phyloP scores from a whole-genome alignment of 2,888 invertebrate species.

The Euzophera pinguis region DNA sequence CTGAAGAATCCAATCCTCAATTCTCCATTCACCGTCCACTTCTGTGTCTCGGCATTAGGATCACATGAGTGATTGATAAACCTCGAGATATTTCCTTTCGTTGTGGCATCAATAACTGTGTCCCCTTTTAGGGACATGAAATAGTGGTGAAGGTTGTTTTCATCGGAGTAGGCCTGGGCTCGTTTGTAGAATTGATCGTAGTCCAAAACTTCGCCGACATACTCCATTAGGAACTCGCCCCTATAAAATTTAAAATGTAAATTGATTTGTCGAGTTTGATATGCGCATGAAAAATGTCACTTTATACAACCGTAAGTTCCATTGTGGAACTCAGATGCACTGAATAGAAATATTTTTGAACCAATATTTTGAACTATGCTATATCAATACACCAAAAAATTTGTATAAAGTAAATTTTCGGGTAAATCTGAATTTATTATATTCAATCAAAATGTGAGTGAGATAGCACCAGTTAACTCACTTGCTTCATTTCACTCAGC shows the following conservation, averaged over 20 bases:
- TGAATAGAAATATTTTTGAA: too few species aligned
- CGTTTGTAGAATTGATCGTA: conserved; percentile 93
- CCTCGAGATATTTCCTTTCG: conserved; percentile 96
- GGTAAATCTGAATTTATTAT: too few species aligned
- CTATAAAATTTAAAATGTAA: conserved; percentile 63
- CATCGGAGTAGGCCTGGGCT: conserved; percentile 92
- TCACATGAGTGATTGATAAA: conserved; percentile 99
- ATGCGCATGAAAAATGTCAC: too few species aligned
- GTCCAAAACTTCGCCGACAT: conserved; percentile 98
- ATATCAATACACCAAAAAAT: too few species aligned
- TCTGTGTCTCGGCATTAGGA: conserved; percentile 99
- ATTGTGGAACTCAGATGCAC: too few species aligned
- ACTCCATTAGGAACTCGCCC: conserved; percentile 98
- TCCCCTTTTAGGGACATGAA: conserved; percentile 98
- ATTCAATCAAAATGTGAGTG: too few species aligned
- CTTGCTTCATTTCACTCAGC: too few species aligned
- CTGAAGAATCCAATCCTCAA: conserved; percentile 98
- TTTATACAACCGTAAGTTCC: too few species aligned
- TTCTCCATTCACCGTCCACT: conserved; percentile 97
- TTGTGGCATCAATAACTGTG: conserved; percentile 93
- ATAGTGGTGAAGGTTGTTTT: conserved; percentile 95
- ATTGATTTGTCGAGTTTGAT: neutral
- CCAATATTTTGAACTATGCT: too few species aligned
- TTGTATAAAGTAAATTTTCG: too few species aligned
- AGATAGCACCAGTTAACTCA: too few species aligned